These are phyloP conservation scores for Sylvia atricapilla DNA, from an alignment of 2,113 vertebrate species.

Conservation along the genomic window DNA sequence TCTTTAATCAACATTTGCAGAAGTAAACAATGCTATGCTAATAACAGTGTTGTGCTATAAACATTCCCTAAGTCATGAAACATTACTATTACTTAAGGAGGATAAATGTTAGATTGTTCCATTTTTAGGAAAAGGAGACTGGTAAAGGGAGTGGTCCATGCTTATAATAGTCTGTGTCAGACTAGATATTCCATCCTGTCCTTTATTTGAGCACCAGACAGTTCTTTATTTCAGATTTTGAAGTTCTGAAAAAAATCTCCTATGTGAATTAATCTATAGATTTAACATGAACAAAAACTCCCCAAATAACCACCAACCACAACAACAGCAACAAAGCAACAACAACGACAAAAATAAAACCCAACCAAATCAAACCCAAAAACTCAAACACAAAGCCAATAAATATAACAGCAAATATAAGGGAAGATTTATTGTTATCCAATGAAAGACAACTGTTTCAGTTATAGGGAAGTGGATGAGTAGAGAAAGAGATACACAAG, in stretches of 20 bases:
- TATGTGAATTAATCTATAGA: background rate
- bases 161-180: background rate
- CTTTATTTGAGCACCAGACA: background rate
- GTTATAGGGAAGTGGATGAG: background rate
- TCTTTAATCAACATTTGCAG: constrained; percentile 14
- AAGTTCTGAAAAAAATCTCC: background rate
- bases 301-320: background rate
- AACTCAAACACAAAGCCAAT: background rate
- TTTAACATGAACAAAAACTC: background rate
- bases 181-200: background rate
- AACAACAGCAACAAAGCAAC: background rate
- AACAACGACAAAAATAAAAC: background rate
- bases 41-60: background rate
- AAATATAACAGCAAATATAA: background rate
- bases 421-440: background rate
- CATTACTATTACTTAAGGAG: background rate
- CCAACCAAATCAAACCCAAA: background rate
- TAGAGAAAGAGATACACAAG: background rate
- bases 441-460: background rate
- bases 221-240: background rate
- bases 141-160: background rate
- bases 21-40: background rate
- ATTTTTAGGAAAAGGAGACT: background rate
- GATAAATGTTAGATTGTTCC: background rate
- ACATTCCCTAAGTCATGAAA: background rate